Percentiles rank a stretch among this genome's conserved stretches.
Evolutionary conservation across 2,797 vertebrate genomes (phyloP).

Genomic region (Diplodus sargus): DNA sequence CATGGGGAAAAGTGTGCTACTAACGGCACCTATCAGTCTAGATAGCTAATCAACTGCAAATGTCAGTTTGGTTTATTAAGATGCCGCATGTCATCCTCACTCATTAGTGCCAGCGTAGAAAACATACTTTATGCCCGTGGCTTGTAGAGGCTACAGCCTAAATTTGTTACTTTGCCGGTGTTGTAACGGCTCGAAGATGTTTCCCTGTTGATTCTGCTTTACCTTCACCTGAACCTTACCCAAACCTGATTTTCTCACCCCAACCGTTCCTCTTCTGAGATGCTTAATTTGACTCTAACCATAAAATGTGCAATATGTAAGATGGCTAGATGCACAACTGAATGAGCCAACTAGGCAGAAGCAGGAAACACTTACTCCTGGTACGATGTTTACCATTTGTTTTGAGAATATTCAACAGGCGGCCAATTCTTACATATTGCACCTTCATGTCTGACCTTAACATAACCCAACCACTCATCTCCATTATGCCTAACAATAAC

Average conservation of each 20-base stretch:
- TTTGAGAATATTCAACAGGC: too few species aligned
- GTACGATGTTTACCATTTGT: too few species aligned
- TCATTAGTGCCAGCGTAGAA: background rate
- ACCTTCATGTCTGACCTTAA: background rate
- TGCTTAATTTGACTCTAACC: too few species aligned
- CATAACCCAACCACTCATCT: background rate
- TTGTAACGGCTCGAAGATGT: background rate
- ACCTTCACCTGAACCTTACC: too few species aligned
- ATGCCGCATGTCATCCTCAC: background rate
- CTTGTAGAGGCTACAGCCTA: background rate
- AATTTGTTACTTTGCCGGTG: background rate
- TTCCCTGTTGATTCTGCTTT: background rate
- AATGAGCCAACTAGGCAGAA: too few species aligned
- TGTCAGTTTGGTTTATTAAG: background rate
- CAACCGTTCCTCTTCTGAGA: too few species aligned
- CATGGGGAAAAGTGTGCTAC: background rate
- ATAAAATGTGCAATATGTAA: too few species aligned
- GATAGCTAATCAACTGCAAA: constrained; percentile 27
- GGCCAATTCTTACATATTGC: too few species aligned
- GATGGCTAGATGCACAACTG: too few species aligned
- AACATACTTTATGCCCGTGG: background rate
- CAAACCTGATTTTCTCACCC: too few species aligned
- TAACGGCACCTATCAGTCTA: background rate
- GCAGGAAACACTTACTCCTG: too few species aligned
- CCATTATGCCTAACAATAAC: background rate